These are phyloP conservation scores for Scaptomyza flava DNA, from an alignment of 2,888 invertebrate genomes.

Conservation along the genomic window DNA sequence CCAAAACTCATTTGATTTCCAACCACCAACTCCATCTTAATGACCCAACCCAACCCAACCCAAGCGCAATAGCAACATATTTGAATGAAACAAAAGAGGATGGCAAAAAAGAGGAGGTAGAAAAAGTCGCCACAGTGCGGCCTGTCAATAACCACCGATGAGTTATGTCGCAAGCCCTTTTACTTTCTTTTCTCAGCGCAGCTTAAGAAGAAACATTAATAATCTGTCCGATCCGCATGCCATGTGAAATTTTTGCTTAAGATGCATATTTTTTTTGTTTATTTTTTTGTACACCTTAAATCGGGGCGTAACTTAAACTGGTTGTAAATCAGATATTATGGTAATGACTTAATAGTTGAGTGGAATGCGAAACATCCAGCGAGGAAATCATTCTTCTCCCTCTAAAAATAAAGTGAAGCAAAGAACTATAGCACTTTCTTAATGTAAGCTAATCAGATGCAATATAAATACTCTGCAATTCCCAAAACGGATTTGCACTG, in stretches of 20 bases:
- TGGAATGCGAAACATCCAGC: slow-evolving; percentile 9
- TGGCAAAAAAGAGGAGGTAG: not conserved
- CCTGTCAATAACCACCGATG: slow-evolving; percentile 68
- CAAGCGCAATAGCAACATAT: slow-evolving; percentile 33
- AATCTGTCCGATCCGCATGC: slow-evolving; percentile 16
- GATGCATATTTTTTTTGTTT: not conserved
- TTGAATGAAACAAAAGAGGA: slow-evolving; percentile 21
- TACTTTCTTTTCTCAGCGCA: slow-evolving; percentile 67
- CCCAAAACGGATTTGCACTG: too few relatives aligned
- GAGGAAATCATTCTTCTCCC: slow-evolving; percentile 30
- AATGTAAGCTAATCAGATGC: too few relatives aligned
- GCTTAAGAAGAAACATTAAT: slow-evolving; percentile 48
- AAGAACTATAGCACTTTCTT: too few relatives aligned
- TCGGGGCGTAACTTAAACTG: slow-evolving; percentile 37
- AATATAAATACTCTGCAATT: too few relatives aligned
- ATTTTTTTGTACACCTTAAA: slow-evolving; percentile 10
- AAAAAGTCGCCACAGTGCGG: slow-evolving; percentile 22
- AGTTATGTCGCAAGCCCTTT: slow-evolving; percentile 73
- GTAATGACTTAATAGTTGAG: slow-evolving; percentile 74
- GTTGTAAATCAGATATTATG: slow-evolving; percentile 19
- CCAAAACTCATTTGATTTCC: slow-evolving; percentile 48
- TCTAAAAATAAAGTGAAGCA: too few relatives aligned
- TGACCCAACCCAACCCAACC: slow-evolving; percentile 40
- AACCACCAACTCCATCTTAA: slow-evolving; percentile 30
- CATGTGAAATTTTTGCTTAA: slow-evolving; percentile 49